Conservation (phyloP, 1,140 invertebrate genomes). For the Babylonia areolata region DNA sequence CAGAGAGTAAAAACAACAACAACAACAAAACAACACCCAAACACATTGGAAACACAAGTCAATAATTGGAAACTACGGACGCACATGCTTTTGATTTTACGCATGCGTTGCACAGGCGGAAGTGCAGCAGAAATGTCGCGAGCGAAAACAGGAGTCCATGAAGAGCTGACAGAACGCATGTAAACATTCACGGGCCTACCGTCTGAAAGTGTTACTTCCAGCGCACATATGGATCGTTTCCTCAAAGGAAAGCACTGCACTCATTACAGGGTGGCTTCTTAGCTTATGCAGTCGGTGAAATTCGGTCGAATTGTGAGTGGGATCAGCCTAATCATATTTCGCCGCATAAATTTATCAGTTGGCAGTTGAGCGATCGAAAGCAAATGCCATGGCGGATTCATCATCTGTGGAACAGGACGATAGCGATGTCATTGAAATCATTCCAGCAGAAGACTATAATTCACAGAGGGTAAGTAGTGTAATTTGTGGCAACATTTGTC, state of each 20-base stretch:
- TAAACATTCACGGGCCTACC: not conserved
- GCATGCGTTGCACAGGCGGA: not conserved
- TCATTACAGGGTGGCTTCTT: no score
- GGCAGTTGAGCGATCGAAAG: not conserved
- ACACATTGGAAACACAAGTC: no score
- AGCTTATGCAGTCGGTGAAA: no score
- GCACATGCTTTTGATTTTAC: not conserved
- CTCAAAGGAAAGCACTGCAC: not conserved
- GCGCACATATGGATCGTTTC: not conserved
- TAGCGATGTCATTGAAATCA: not conserved
- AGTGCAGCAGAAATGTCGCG: conserved; percentile 5
- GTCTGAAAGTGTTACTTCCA: not conserved
- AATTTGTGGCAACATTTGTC: not conserved
- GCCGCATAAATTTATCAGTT: conserved; percentile 4
- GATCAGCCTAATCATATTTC: not conserved
- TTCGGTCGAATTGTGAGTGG: no score
- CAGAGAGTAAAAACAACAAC: no score
- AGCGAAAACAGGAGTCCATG: not conserved
- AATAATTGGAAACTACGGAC: not conserved
- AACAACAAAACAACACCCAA: no score
- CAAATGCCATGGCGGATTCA: not conserved
- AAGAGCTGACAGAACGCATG: not conserved
- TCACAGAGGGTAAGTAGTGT: not conserved
- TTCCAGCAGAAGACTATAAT: not conserved
- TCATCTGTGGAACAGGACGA: not conserved